phyloP scores from a whole-genome alignment of 2,113 vertebrate species.

The Calidris pugnax region DNA sequence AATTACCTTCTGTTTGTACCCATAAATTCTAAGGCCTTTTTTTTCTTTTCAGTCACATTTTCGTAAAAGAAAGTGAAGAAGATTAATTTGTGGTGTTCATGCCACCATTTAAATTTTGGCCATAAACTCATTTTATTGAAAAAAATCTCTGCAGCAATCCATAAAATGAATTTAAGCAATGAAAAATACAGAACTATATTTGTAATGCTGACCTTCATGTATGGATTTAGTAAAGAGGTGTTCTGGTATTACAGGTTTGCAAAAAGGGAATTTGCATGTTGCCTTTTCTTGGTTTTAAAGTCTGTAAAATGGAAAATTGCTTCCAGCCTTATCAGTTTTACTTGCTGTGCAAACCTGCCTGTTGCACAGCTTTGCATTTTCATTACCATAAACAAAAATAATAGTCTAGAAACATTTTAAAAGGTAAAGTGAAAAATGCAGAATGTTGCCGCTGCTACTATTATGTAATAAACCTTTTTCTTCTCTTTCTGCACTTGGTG shows the following conservation, averaged over 20 bases:
- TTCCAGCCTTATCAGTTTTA: neutral
- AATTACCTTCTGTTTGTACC: neutral
- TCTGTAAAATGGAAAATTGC: neutral
- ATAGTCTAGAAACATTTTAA: neutral
- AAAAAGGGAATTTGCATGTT: neutral
- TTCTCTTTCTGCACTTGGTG: neutral
- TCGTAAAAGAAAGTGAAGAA: neutral
- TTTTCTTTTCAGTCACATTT: neutral
- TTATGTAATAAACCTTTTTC: neutral
- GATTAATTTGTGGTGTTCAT: neutral
- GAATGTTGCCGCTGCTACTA: neutral
- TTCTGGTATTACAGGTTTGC: neutral
- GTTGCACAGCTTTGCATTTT: neutral
- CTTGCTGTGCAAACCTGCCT: neutral
- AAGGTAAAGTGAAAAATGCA: neutral
- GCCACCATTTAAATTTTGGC: neutral
- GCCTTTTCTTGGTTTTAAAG: neutral
- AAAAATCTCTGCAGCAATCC: neutral
- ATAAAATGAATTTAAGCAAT: neutral
- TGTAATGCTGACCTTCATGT: neutral
- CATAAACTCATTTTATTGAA: neutral
- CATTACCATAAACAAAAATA: neutral
- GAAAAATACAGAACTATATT: neutral
- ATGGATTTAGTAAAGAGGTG: neutral
- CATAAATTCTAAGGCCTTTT: neutral